These are phyloP conservation scores for Collichthys lucidus DNA, from an alignment of 2,113 vertebrate genomes.

Conservation along the genomic window DNA sequence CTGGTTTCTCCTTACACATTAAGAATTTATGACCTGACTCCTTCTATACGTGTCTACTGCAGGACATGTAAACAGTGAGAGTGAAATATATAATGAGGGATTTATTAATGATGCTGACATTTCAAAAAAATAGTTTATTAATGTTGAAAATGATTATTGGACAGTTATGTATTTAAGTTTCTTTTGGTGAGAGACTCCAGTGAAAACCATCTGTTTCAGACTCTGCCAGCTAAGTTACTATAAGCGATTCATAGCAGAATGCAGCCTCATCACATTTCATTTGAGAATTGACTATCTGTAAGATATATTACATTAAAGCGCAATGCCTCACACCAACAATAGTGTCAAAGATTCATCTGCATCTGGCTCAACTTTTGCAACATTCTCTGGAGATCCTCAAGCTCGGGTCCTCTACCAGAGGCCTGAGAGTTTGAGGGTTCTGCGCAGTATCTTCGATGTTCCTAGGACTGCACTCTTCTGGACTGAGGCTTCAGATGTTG, in stretches of 20 bases:
- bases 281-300: not conserved
- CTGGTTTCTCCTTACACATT: constrained; percentile 88
- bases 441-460: too few species aligned
- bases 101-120: constrained; percentile 27
- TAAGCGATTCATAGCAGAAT: not conserved
- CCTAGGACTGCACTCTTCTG: too few species aligned
- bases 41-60: constrained; percentile 71
- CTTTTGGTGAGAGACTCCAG: not conserved
- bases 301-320: not conserved
- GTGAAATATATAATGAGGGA: not conserved
- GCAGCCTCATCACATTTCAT: not conserved
- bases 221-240: not conserved
- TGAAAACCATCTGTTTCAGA: not conserved
- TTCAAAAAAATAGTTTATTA: constrained; percentile 13
- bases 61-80: constrained; percentile 63
- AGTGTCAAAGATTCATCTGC: not conserved
- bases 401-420: too few species aligned
- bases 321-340: not conserved
- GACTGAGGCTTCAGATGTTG: too few species aligned
- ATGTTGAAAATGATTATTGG: constrained; percentile 12
- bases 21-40: constrained; percentile 85
- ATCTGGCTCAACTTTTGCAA: not conserved
- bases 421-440: too few species aligned
- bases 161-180: constrained; percentile 10
- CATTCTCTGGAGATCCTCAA: not conserved